Percentiles rank a stretch among this genome's conserved stretches.
Evolutionary conservation across 2,113 vertebrate genomes (phyloP).

Genomic region (Gopherus flavomarginatus): DNA sequence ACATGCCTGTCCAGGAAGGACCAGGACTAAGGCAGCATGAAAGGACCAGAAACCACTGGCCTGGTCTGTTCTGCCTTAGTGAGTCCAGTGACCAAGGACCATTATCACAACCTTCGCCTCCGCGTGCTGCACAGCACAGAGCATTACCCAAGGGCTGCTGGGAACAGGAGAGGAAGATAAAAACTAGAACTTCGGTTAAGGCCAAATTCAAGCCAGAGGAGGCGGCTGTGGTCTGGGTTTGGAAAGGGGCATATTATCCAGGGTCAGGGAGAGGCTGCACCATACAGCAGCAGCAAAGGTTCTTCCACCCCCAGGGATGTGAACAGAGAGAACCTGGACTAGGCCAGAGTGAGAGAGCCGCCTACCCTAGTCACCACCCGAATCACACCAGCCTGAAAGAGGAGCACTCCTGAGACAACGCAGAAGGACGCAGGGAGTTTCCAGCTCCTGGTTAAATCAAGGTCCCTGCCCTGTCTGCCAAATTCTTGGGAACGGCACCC

Average conservation of each 20-base stretch:
- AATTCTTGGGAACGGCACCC: fast-evolving
- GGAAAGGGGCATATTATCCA: not conserved
- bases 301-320: not conserved
- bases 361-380: too few species aligned
- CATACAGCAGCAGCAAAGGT: not conserved
- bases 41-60: not conserved
- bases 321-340: not conserved
- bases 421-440: not conserved
- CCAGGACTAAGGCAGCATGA: not conserved
- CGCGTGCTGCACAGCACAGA: not conserved
- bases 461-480: not conserved
- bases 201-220: not conserved
- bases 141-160: not conserved
- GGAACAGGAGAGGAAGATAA: not conserved
- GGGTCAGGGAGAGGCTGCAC: not conserved
- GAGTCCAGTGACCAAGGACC: not conserved
- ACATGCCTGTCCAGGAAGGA: not conserved
- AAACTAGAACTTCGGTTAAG: not conserved
- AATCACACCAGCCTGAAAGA: too few species aligned
- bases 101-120: not conserved
- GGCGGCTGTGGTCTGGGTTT: not conserved
- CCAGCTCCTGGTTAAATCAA: not conserved
- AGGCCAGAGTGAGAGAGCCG: too few species aligned
- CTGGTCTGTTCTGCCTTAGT: not conserved
- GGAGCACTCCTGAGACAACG: not conserved